Evolutionary conservation across 2,797 vertebrate species (phyloP).

Genomic region (Acridotheres tristis): DNA sequence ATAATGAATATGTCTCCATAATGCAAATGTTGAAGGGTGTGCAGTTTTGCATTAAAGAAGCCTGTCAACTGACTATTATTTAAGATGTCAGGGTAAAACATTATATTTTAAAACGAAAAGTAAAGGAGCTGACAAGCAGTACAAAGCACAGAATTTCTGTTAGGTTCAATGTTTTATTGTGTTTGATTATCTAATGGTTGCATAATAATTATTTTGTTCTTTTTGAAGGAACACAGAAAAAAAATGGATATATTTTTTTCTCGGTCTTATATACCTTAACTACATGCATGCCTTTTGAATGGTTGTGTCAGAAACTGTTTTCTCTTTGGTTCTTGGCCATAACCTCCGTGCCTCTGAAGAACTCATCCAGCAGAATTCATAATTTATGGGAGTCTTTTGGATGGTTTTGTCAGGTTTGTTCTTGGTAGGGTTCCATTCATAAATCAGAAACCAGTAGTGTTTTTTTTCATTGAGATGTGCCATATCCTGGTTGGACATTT

Average conservation of each 20-base stretch:
- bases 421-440: background rate
- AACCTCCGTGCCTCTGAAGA: background rate
- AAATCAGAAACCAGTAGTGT: background rate
- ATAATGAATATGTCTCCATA: background rate
- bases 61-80: background rate
- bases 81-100: background rate
- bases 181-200: background rate
- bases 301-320: background rate
- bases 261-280: background rate
- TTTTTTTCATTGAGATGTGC: background rate
- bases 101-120: background rate
- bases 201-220: background rate
- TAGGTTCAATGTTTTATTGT: background rate
- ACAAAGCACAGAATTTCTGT: background rate
- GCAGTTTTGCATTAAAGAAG: background rate
- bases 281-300: background rate
- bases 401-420: constrained; percentile 1
- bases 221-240: background rate
- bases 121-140: background rate
- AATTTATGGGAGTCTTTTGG: background rate
- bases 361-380: background rate
- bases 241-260: background rate
- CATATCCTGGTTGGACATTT: background rate
- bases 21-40: background rate
- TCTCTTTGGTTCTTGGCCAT: background rate